Conservation (phyloP, 2,113 vertebrate species). For the Sardina pilchardus region DNA sequence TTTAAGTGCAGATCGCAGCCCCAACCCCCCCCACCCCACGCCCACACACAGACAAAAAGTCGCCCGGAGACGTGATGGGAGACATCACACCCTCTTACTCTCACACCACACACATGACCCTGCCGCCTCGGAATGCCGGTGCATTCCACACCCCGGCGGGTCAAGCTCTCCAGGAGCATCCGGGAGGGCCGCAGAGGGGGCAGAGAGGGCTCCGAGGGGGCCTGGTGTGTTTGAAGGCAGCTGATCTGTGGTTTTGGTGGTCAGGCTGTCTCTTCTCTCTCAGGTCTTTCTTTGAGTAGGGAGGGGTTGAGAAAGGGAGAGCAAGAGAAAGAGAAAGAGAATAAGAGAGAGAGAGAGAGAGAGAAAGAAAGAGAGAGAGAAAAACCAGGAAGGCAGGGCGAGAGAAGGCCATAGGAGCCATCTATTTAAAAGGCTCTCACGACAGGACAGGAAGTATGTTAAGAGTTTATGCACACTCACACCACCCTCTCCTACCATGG, state of each 20-base stretch:
- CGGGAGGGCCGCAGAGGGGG: slow-evolving; percentile 5
- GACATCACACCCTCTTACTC: slow-evolving; percentile 27
- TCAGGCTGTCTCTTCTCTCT: neutral
- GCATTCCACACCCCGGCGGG: slow-evolving; percentile 58
- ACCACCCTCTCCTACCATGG: neutral
- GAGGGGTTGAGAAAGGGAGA: neutral
- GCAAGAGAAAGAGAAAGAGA: neutral
- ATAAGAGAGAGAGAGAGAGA: no score
- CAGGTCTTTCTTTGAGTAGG: neutral
- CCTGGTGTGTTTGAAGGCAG: neutral
- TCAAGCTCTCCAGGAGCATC: slow-evolving; percentile 35
- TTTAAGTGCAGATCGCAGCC: neutral
- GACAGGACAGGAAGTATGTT: slow-evolving; percentile 31
- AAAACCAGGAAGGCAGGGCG: neutral
- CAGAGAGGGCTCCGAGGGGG: slow-evolving; percentile 2
- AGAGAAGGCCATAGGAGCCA: neutral
- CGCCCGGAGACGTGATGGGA: neutral
- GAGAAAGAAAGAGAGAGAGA: no score
- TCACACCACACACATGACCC: slow-evolving; percentile 48
- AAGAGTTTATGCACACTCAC: slow-evolving; percentile 11
- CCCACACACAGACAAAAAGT: neutral
- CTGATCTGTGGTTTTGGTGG: neutral
- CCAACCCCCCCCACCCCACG: no score
- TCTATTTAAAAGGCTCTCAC: slow-evolving; percentile 33
- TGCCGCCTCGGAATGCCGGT: slow-evolving; percentile 60